Evolutionary conservation across 2,888 invertebrate genomes (phyloP), one percentile per base, ranked within the genome.

Genomic region (Cryptocheilus praepositus): DNA sequence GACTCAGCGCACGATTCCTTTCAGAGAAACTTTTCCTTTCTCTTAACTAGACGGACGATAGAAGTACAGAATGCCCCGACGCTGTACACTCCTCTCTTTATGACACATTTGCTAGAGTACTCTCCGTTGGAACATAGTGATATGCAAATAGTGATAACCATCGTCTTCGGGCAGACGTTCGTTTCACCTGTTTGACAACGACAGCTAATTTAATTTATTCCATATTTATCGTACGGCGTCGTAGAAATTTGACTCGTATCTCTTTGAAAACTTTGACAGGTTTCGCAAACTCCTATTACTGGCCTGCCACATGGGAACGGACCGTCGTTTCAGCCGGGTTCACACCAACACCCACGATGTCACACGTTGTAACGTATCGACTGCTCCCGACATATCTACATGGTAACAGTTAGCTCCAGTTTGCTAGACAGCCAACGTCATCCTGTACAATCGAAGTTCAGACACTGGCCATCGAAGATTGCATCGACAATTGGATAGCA

Each of bases 291-390:
- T 79, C 73, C 77, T 79, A 78, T 81, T 77, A 76, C 74, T 71
- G 71, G 73, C 58, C 71, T 76, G 76, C 75, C 83, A 76, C 80
- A 58, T 67, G 83, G 80, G 83, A 81, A 58, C 61, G 60, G 66
- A 70, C 70, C 77, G 77, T 76, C 76, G 80, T 79, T 78, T 72
- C 76, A 72, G 71, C 68, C 68, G 73, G 76, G 79, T 75, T 76
- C 76, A 75, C 78, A 67, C 70, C 64, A 58, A 63, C 73, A 71
- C 78, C 79, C 80, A 72, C 75, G 62, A 70, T 83, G 86, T 85
- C 86, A 85, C 76, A 73, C 80, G 79, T 70, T 79, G 78, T 85
- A 82, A 86, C 84, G 83, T 85, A 85, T 86, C 83, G 85, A 86
- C 82, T 83, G 81, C 77, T 81, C 77, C 59, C 72, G 77, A 75